Evolutionary conservation across 1,140 invertebrate species (phyloP).

Genomic region (Cotesia vestalis): DNA sequence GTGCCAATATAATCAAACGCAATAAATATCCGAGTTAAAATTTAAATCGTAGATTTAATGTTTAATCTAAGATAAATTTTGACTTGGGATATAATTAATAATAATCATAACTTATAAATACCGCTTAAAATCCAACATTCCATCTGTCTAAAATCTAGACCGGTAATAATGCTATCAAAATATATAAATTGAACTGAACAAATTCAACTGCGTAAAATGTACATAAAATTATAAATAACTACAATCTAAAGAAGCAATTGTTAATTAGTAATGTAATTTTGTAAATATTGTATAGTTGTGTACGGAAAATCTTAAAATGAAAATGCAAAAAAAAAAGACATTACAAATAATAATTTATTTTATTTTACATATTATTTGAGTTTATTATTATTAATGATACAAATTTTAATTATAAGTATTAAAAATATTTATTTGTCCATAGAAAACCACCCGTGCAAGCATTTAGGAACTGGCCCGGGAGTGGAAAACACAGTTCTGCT

Average conservation of each 20-base stretch:
- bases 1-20: constrained; percentile 37
- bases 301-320: background rate
- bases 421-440: constrained; percentile 40
- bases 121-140: too few species aligned
- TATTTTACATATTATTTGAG: constrained; percentile 4
- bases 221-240: too few species aligned
- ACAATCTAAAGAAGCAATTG: too few species aligned
- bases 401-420: constrained; percentile 28
- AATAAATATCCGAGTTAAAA: background rate
- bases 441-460: constrained; percentile 82
- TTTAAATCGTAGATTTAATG: too few species aligned
- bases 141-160: too few species aligned
- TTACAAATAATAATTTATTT: constrained; percentile 9
- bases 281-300: constrained; percentile 6
- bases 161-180: too few species aligned
- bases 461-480: constrained; percentile 78
- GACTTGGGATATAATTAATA: background rate
- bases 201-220: too few species aligned
- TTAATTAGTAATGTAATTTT: background rate
- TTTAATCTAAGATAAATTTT: too few species aligned
- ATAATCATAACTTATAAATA: too few species aligned
- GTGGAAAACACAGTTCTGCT: constrained; percentile 75
- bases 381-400: constrained; percentile 46
- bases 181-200: too few species aligned
- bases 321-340: constrained; percentile 1